Conservation (phyloP, 1,140 invertebrate species). For the Drosophila cardini region DNA sequence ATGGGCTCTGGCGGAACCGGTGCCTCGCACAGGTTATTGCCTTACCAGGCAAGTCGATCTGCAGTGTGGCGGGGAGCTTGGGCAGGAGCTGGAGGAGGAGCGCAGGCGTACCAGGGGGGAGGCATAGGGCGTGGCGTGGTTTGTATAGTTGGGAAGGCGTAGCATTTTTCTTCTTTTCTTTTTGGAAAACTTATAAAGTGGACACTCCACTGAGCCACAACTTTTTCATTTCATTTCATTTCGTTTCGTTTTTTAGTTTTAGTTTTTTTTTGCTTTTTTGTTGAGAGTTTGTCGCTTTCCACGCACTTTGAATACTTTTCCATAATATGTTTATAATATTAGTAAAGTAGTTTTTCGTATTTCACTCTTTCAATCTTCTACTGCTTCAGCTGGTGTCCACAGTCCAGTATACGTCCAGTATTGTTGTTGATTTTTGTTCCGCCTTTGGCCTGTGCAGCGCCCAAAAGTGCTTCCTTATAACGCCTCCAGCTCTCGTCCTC, state of each 20-base stretch:
- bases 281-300: constrained; percentile 28
- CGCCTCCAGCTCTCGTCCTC: too few species aligned
- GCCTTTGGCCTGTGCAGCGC: too few species aligned
- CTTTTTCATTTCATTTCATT: constrained; percentile 4
- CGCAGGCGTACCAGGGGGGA: background rate
- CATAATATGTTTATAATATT: constrained; percentile 78
- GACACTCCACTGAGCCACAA: constrained; percentile 46
- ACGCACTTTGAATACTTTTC: constrained; percentile 54
- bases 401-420: too few species aligned
- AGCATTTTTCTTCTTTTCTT: background rate
- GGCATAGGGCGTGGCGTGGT: background rate
- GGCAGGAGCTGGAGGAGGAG: background rate
- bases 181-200: constrained; percentile 14
- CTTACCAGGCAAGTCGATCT: constrained; percentile 15
- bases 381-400: constrained; percentile 17
- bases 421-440: too few species aligned
- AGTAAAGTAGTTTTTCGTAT: constrained; percentile 64
- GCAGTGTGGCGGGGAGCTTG: constrained; percentile 6
- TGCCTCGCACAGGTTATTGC: constrained; percentile 18
- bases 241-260: background rate
- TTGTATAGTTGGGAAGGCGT: background rate
- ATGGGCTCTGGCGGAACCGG: constrained; percentile 10
- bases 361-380: constrained; percentile 13
- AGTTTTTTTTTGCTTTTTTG: too few species aligned
- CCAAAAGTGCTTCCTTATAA: too few species aligned